Conservation (phyloP, 1,140 invertebrate species). For the Scaptomyza hsui region DNA sequence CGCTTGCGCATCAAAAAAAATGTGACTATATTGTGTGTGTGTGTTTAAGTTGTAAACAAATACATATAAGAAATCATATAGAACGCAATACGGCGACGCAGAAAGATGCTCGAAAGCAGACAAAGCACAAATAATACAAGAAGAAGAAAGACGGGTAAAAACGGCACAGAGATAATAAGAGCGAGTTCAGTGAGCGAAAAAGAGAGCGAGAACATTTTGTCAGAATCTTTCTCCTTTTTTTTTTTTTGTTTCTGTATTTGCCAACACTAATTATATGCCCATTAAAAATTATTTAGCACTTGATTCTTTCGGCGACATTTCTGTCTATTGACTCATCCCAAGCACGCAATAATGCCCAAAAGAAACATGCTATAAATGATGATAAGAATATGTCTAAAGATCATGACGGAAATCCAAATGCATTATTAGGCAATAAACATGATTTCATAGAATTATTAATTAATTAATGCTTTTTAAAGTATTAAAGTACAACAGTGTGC, state of each 20-base stretch:
- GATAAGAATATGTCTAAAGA: neutral
- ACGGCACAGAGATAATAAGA: neutral
- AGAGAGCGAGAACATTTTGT: conserved; percentile 4
- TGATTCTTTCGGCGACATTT: conserved; percentile 26
- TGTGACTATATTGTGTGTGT: neutral
- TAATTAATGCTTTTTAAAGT: too few relatives aligned
- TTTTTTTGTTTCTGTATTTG: conserved; percentile 20
- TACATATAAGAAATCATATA: conserved; percentile 30
- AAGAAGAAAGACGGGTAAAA: neutral
- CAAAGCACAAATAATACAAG: neutral
- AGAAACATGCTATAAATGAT: neutral
- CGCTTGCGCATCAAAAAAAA: conserved; percentile 38
- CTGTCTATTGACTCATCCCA: conserved; percentile 23
- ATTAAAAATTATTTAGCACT: conserved; percentile 36
- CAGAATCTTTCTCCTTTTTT: neutral
- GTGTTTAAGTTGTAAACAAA: conserved; percentile 34
- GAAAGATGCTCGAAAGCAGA: conserved; percentile 17
- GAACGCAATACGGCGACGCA: conserved; percentile 28
- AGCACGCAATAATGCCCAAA: neutral
- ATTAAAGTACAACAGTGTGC: too few relatives aligned
- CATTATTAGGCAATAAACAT: too few relatives aligned
- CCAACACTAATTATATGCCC: conserved; percentile 36
- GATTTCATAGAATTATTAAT: too few relatives aligned
- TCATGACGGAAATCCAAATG: neutral
- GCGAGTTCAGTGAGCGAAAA: neutral